Conservation (phyloP, 1,140 invertebrate genomes). For the Leptonema lineaticorne region DNA sequence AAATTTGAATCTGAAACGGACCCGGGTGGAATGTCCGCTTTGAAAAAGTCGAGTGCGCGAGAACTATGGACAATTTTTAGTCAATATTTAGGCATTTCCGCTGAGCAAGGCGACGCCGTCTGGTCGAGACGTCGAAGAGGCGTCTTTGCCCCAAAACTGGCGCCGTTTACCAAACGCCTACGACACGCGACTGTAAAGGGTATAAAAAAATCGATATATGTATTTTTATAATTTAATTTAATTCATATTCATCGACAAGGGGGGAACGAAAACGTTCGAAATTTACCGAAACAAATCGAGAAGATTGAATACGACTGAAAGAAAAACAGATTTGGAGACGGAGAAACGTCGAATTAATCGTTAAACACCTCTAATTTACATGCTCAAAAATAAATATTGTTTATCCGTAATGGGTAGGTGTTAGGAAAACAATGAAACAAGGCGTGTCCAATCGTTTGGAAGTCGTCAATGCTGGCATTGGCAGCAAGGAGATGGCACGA, state of each 20-base stretch:
- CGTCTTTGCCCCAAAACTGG: background rate
- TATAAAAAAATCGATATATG: too few relatives aligned
- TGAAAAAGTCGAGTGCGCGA: background rate
- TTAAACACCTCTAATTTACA: background rate
- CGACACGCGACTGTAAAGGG: background rate
- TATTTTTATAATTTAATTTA: too few relatives aligned
- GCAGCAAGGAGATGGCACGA: too few relatives aligned
- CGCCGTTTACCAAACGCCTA: constrained; percentile 15
- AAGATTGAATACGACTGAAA: too few relatives aligned
- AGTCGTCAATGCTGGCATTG: too few relatives aligned
- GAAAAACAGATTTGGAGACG: too few relatives aligned
- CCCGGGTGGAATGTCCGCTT: background rate
- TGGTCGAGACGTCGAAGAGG: constrained; percentile 3
- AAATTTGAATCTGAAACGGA: background rate
- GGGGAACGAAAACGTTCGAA: too few relatives aligned
- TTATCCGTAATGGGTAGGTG: background rate
- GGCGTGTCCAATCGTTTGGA: background rate
- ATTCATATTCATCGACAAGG: too few relatives aligned
- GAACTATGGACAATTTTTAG: background rate
- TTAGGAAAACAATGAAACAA: background rate
- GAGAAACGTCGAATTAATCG: background rate
- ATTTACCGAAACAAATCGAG: too few relatives aligned
- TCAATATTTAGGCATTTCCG: constrained; percentile 9
- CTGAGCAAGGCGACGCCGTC: background rate
- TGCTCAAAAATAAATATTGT: background rate